These are phyloP conservation scores for Drosophila takahashii DNA, from an alignment of 1,140 invertebrate species.

Conservation along the genomic window DNA sequence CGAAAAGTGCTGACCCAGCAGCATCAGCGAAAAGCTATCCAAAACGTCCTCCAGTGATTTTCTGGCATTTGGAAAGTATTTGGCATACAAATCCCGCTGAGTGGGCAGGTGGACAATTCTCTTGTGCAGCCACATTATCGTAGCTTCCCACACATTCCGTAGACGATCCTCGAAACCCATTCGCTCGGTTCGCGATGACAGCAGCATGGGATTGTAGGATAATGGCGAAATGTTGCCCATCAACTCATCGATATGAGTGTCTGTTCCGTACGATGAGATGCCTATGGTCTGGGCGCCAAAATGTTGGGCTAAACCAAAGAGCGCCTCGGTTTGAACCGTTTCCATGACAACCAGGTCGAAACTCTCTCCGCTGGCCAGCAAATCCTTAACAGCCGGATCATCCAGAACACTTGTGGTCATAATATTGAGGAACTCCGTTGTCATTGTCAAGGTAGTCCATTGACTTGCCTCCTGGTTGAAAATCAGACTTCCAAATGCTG, in stretches of 20 bases:
- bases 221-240: constrained; percentile 72
- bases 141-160: constrained; percentile 75
- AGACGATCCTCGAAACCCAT: constrained; percentile 85
- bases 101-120: constrained; percentile 55
- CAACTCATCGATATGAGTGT: constrained; percentile 68
- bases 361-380: constrained; percentile 32
- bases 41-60: constrained; percentile 59
- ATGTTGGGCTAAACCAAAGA: constrained; percentile 72
- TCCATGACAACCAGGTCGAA: constrained; percentile 79
- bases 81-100: constrained; percentile 79
- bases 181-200: constrained; percentile 65
- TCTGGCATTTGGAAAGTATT: constrained; percentile 73
- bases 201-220: constrained; percentile 80
- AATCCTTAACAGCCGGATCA: constrained; percentile 43
- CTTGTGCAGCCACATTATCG: constrained; percentile 42
- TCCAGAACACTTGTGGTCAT: constrained; percentile 71
- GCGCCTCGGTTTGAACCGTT: constrained; percentile 68
- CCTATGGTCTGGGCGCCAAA: constrained; percentile 75
- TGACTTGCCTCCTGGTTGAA: constrained; percentile 40
- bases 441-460: constrained; percentile 55
- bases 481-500: constrained; percentile 34
- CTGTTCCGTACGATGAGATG: constrained; percentile 72
- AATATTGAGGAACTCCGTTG: constrained; percentile 61
- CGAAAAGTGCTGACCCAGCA: constrained; percentile 87
- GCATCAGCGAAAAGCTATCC: constrained; percentile 85